Evolutionary conservation across 2,113 vertebrate species (phyloP).

Genomic region (Sprattus sprattus): DNA sequence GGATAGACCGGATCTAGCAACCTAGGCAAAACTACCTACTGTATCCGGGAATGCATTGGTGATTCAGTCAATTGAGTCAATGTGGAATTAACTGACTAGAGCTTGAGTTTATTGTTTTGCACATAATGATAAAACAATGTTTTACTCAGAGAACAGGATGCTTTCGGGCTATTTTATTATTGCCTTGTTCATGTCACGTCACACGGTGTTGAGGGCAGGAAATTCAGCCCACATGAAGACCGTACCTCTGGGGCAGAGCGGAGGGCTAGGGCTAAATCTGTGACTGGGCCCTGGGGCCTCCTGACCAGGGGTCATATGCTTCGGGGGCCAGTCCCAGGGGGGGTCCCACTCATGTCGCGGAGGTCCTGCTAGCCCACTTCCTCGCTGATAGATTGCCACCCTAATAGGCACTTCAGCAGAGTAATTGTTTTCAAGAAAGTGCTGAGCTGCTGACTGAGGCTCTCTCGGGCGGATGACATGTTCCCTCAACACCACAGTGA

Average conservation of each 20-base stretch:
- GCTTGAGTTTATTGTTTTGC: neutral
- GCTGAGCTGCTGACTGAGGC: conserved; percentile 57
- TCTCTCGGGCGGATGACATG: conserved; percentile 46
- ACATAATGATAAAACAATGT: neutral
- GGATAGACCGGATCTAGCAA: neutral
- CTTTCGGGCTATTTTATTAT: neutral
- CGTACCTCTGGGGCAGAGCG: conserved; percentile 20
- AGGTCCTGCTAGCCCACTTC: conserved; percentile 51
- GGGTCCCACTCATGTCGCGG: conserved; percentile 61
- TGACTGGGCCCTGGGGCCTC: conserved; percentile 40
- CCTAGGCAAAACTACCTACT: neutral
- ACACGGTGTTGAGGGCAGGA: neutral
- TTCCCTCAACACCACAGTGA: conserved; percentile 38
- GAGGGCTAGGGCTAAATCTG: conserved; percentile 49
- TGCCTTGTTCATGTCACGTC: neutral
- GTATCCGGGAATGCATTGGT: neutral
- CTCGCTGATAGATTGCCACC: conserved; percentile 60
- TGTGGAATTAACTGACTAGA: neutral
- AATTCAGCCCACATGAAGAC: neutral
- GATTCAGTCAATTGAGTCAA: neutral
- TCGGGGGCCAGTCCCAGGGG: conserved; percentile 48
- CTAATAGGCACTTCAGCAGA: conserved; percentile 42
- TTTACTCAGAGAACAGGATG: neutral
- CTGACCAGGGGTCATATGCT: conserved; percentile 54
- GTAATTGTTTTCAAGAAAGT: conserved; percentile 61